phyloP scores from a whole-genome alignment of 2,888 invertebrate genomes.

The Campopleginae sp. region DNA sequence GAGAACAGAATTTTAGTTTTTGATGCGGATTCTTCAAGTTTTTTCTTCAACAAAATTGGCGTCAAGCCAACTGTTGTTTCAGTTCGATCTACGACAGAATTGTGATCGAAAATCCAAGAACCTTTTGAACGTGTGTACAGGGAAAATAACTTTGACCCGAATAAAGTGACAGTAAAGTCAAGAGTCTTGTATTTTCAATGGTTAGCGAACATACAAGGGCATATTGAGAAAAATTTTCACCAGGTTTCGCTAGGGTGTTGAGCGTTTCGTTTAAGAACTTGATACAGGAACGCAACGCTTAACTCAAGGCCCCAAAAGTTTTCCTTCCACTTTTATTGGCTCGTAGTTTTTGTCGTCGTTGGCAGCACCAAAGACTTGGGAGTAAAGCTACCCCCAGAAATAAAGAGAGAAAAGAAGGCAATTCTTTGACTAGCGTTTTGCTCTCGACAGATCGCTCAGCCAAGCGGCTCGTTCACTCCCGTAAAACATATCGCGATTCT shows the following conservation, averaged over 20 bases:
- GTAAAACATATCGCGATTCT: slow-evolving; percentile 70
- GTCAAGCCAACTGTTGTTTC: not conserved
- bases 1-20: not conserved
- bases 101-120: not conserved
- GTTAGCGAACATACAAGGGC: not conserved
- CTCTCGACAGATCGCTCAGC: slow-evolving; percentile 39
- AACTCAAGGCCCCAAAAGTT: slow-evolving; percentile 50
- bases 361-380: not conserved
- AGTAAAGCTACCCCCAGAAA: slow-evolving; percentile 26
- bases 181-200: not conserved
- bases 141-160: slow-evolving; percentile 20
- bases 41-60: not conserved
- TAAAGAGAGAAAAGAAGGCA: slow-evolving; percentile 17
- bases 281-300: slow-evolving; percentile 46
- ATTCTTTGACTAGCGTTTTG: slow-evolving; percentile 43
- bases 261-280: not conserved
- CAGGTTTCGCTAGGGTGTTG: not conserved
- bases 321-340: slow-evolving; percentile 37
- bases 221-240: not conserved
- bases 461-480: slow-evolving; percentile 33
- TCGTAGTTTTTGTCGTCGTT: not conserved
- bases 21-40: slow-evolving; percentile 5
- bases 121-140: slow-evolving; percentile 11
- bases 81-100: not conserved
- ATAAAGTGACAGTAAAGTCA: slow-evolving; percentile 25